Percentiles rank a stretch among this genome's conserved stretches.
Conservation (phyloP, 2,888 invertebrate species). For the Sylvicola cinctus region DNA sequence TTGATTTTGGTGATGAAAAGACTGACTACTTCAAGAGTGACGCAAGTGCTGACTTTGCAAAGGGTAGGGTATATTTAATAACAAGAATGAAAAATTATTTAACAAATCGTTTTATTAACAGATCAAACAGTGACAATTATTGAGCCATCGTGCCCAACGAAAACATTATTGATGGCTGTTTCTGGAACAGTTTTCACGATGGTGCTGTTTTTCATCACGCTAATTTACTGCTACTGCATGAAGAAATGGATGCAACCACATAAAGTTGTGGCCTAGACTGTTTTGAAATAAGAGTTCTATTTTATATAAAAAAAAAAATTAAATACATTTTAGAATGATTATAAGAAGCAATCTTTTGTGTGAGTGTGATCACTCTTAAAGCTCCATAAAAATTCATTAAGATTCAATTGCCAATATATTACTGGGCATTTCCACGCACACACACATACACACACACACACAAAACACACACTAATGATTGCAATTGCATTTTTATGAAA, state of each 20-base stretch:
- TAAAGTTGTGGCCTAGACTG: conserved; percentile 48
- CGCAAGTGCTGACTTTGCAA: conserved; percentile 50
- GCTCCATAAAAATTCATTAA: too few species aligned
- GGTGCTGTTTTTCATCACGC: conserved; percentile 74
- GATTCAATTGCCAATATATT: too few species aligned
- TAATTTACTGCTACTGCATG: conserved; percentile 83
- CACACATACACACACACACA: too few species aligned
- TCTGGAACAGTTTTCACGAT: conserved; percentile 81
- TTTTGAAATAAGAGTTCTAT: too few species aligned
- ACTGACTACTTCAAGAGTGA: conserved; percentile 61
- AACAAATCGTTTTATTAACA: conserved; percentile 20
- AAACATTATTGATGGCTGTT: conserved; percentile 73
- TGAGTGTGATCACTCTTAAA: too few species aligned
- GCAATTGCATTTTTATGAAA: too few species aligned
- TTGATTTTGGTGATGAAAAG: conserved; percentile 85
- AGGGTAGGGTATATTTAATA: conserved; percentile 28
- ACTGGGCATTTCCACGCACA: too few species aligned
- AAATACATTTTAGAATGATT: too few species aligned
- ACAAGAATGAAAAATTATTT: conserved; percentile 2
- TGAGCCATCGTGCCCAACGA: conserved; percentile 70
- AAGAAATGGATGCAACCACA: conserved; percentile 76
- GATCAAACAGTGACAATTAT: conserved; percentile 80
- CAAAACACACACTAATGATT: too few species aligned
- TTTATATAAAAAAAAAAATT: too few species aligned
- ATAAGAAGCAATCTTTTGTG: too few species aligned